phyloP scores from a whole-genome alignment of 1,140 invertebrate genomes.

The Lerema accius region DNA sequence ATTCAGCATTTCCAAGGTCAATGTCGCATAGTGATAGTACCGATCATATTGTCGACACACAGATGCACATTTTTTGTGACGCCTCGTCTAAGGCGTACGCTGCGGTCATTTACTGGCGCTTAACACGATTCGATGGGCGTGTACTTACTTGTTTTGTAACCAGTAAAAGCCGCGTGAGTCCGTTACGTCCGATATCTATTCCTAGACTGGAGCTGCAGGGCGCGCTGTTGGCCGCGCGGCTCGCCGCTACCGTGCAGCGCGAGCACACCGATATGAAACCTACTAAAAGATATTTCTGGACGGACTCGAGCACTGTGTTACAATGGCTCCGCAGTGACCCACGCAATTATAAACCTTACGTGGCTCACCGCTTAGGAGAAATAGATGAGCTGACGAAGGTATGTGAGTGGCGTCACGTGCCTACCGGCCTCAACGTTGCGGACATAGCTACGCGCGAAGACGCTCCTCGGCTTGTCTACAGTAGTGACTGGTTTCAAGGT shows the following conservation, averaged over 20 bases:
- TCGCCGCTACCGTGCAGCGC: conserved; percentile 34
- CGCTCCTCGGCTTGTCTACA: conserved; percentile 26
- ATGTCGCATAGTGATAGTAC: background rate
- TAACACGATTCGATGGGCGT: conserved; percentile 27
- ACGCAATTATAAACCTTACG: conserved; percentile 52
- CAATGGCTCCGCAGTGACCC: conserved; percentile 44
- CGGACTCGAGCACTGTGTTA: conserved; percentile 32
- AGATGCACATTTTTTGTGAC: conserved; percentile 43
- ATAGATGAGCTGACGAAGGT: conserved; percentile 51
- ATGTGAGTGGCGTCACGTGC: conserved; percentile 53
- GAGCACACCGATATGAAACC: conserved; percentile 43
- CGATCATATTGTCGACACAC: conserved; percentile 18
- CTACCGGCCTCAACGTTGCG: conserved; percentile 47
- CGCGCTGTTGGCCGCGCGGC: conserved; percentile 47
- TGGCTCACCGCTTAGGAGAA: conserved; percentile 57
- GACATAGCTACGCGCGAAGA: conserved; percentile 41
- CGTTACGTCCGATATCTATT: conserved; percentile 52
- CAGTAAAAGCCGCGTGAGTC: conserved; percentile 49
- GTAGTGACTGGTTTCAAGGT: conserved; percentile 14
- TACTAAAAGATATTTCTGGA: conserved; percentile 34
- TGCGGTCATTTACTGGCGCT: conserved; percentile 39
- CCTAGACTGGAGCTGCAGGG: conserved; percentile 63
- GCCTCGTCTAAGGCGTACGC: conserved; percentile 38
- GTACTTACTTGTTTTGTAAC: conserved; percentile 35
- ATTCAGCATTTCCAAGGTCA: background rate